Evolutionary conservation across 1,140 invertebrate genomes (phyloP).

Genomic region (Drosophila littoralis): DNA sequence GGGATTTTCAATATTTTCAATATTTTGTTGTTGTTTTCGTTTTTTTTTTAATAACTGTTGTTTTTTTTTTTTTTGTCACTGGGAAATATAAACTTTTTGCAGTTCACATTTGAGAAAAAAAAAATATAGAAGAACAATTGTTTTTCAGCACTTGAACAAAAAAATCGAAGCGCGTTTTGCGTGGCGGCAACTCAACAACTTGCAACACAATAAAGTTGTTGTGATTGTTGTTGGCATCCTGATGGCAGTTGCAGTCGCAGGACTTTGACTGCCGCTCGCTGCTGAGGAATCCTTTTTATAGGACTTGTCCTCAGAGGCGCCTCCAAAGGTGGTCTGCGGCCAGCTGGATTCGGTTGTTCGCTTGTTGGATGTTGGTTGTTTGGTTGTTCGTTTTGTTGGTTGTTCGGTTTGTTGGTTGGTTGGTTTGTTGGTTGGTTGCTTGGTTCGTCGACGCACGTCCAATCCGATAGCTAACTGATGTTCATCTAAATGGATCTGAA

Average conservation of each 20-base stretch:
- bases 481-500: conserved; percentile 84
- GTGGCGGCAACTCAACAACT: too few species aligned
- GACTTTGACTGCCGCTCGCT: background rate
- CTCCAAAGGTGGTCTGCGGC: too few species aligned
- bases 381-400: background rate
- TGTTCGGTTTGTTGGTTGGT: conserved; percentile 3
- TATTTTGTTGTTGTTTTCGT: conserved; percentile 14
- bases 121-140: conserved; percentile 12
- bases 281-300: conserved; percentile 1
- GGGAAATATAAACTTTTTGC: background rate
- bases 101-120: conserved; percentile 9
- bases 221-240: conserved; percentile 40
- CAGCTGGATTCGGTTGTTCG: background rate
- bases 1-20: conserved; percentile 8
- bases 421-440: conserved; percentile 24
- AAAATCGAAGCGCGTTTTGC: conserved; percentile 24
- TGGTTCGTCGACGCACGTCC: conserved; percentile 69
- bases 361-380: background rate
- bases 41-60: background rate
- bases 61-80: conserved; percentile 17
- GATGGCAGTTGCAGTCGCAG: conserved; percentile 6
- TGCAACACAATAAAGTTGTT: conserved; percentile 3
- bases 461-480: conserved; percentile 84
- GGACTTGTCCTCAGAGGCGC: background rate
- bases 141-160: conserved; percentile 66